These are phyloP conservation scores for Pogona vitticeps DNA, from an alignment of 2,113 vertebrate species.

Conservation along the genomic window DNA sequence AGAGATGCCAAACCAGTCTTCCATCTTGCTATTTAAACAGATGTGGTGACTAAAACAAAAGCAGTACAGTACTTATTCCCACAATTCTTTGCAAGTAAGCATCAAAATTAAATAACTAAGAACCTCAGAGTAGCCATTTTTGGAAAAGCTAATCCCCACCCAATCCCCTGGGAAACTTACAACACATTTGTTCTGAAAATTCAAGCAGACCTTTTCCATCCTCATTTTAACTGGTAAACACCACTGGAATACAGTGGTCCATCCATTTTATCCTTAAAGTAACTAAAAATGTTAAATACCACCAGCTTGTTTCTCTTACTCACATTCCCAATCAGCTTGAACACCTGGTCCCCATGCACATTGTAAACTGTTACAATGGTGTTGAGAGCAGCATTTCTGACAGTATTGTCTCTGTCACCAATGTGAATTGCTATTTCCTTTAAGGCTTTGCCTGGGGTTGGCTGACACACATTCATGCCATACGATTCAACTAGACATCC, in stretches of 20 bases:
- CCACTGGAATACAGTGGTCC: not conserved
- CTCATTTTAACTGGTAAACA: not conserved
- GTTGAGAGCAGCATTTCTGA: slow-evolving; percentile 96
- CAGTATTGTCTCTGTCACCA: slow-evolving; percentile 93
- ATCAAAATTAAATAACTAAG: not conserved
- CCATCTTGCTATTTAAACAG: not conserved
- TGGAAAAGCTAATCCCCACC: not conserved
- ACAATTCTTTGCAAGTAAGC: not conserved
- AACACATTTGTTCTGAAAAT: not conserved
- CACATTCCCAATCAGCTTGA: slow-evolving; percentile 98
- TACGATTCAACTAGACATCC: slow-evolving; percentile 93
- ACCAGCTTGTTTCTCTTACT: slow-evolving; percentile 64
- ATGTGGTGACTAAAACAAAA: not conserved
- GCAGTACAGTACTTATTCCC: not conserved
- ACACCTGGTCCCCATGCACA: slow-evolving; percentile 93
- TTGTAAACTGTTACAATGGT: slow-evolving; percentile 96
- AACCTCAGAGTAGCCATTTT: not conserved
- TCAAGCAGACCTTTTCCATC: not conserved
- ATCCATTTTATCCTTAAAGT: not conserved
- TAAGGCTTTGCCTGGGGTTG: slow-evolving; percentile 92
- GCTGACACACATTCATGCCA: slow-evolving; percentile 97
- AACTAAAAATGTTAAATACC: not conserved
- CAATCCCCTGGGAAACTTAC: too few species aligned
- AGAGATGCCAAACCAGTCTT: not conserved
- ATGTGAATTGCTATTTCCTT: slow-evolving; percentile 97